Evolutionary conservation across 1,140 invertebrate species (phyloP), one percentile per base, ranked within the genome.

Genomic region (Hycleus phaleratus): DNA sequence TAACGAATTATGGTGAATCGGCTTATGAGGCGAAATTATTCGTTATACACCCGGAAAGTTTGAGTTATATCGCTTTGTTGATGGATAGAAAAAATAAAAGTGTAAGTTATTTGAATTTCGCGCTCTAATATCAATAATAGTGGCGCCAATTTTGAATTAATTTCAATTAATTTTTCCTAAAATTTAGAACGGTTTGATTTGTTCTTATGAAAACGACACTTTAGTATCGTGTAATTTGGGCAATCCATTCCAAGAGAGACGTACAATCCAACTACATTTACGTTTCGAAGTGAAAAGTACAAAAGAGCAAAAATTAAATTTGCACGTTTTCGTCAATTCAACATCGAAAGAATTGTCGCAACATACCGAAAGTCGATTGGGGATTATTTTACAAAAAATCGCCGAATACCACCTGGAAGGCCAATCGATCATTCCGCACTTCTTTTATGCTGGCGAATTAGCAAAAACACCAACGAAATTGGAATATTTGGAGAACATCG

Each of bases 21-120:
- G 95, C 95, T 0, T 97, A 97, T 69, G 90, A 96, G 71, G 84
- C 93, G 0, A 85, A 87, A 64, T 70, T 97, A 1, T 90, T 87
- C 69, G 79, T 97, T 2, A 74, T 77, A 24, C 89, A 95, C 73
- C 88, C 92, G 18, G 73, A 81, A 39, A 85, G 80, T 50, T 77
- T 97, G 5, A 85, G 83, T 66, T 95, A 93, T 67, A 38, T 55
- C 4, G 52, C 52, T 18, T 11, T 42, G 3, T 32, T 53, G 10
- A 42, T 45, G 26, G 26, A 9, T n/a, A 18, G 5, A 8, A 25
- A 55, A 25, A 46, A 64, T n/a, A 65, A 67, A 60, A 18, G 48
- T n/a, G 66, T 68, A 49, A 49, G 56, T 63, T n/a, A 38, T n/a
- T 49, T 42, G 8, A 9, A 42, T 42, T 42, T 42, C 2, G n/a